Base-by-base conservation (phyloP, 1,140 invertebrate genomes). In the Venturia canescens region DNA sequence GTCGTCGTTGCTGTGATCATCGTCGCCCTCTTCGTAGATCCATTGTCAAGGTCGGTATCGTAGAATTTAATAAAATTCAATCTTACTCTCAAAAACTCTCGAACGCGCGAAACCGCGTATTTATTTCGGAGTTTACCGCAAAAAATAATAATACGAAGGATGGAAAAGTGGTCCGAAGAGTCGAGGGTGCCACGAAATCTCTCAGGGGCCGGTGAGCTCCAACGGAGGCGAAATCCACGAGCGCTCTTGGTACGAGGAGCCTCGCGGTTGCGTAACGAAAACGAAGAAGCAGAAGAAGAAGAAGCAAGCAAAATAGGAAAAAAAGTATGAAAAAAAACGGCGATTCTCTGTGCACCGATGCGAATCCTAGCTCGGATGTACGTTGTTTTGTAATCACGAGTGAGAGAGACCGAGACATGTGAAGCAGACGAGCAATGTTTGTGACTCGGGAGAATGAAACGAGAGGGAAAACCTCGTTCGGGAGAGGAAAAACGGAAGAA, bases 21-120 rank as follows among this genome's bases (percentile, higher is more conserved):
- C 83, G 95, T 99, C 60, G 96, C 95, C 2, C 87, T 98, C 6
- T 95, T 98, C 76, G 94, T 99, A 29, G 98, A 99, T 92, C 96
- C 97, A 11, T 93, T 98, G 0, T 96, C 96, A 80, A 96, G 96
- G 94, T 97, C 92, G 92, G 88, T 74, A 38, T 44, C 11, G n/a
- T n/a, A n/a, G n/a, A n/a, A 44, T 44, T 34, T 44, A 44, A 9
- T 44, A 4, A 44, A n/a, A n/a, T n/a, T n/a, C 5, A 44, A 44
- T 44, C 13, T 44, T 44, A 44, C 31, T 44, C 13, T 44, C 38
- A 9, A 44, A 44, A 6, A 11, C 7, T 44, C 13, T 44, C 38
- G 11, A 44, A 44, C 38, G 31, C 3, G 3, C 31, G 7, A 44
- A 44, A 44, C 7, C 5, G n/a, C n/a, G n/a, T n/a, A n/a, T n/a